Evolutionary conservation across 2,888 invertebrate genomes (phyloP), one percentile per base, ranked within the genome.

Genomic region (Matsumyia berberina): DNA sequence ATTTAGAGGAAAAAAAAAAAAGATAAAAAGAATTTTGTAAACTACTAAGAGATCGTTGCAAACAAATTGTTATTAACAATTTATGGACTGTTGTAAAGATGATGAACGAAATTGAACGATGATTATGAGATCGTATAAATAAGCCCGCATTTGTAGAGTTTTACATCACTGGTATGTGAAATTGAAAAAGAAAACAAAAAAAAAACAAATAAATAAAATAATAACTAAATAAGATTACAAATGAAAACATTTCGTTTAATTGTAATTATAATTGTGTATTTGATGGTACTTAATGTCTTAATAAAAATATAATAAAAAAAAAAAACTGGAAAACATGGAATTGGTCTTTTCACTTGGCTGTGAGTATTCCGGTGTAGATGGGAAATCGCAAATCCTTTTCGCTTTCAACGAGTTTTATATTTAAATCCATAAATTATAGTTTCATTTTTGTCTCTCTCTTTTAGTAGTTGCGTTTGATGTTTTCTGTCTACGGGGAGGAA

Each of bases 231-330:
- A 64, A 62, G 42, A 79, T 67, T 70, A 79, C 66, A 80, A 85
- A 64, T 73, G 42, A 31, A 74, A 79, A 69, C 42, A 70, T 80
- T 85, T 85, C 55, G 70, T 85, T 85, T 85, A 80, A 70, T 70
- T 85, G 79, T 85, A 76, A 85, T 86, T 79, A 86, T 87, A 87
- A 86, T 87, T 87, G 87, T 88, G 87, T 88, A 87, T 87, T 87
- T 86, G 87, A 86, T 88, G 87, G 87, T 88, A 87, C 87, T 87
- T 88, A 88, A 87, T 87, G 87, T 87, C 86, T 87, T 66, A 86
- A 81, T 78, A 77, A 79, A 87, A 79, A 72, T 66, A 76, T 42
- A 53, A 72, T 67, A 55, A 60, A 74, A 73, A 70, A 79, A 79
- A 66, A 62, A 39, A 73, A 57, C 33, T 33, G 33, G 12, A 62